phyloP scores from a whole-genome alignment of 2,888 invertebrate species.

The Drosophila siamana region DNA sequence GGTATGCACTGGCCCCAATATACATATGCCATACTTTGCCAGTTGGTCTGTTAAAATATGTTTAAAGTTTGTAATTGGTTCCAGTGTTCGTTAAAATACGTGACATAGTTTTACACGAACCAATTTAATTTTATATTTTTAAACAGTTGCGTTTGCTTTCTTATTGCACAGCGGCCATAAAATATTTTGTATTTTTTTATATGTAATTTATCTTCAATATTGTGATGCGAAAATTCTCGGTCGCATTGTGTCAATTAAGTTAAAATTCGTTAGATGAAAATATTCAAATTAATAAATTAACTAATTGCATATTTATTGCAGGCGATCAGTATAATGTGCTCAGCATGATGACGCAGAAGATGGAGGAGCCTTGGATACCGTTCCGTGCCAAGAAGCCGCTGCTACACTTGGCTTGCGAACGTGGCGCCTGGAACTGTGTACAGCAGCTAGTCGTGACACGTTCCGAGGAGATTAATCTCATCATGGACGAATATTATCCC shows the following conservation, averaged over 20 bases:
- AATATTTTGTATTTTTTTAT: no score
- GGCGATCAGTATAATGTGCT: slow-evolving; percentile 90
- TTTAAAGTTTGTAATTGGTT: no score
- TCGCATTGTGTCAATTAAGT: no score
- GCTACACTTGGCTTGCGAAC: slow-evolving; percentile 89
- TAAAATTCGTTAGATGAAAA: background rate
- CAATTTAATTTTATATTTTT: no score
- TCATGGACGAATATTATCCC: slow-evolving; percentile 92
- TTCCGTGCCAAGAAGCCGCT: slow-evolving; percentile 88
- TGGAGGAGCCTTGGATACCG: slow-evolving; percentile 89
- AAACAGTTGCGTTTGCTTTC: no score
- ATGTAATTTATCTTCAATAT: no score
- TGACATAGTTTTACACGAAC: no score
- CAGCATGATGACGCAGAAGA: slow-evolving; percentile 88
- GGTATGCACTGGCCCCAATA: slow-evolving; percentile 74
- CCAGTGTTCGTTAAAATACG: no score
- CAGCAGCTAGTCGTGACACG: slow-evolving; percentile 88
- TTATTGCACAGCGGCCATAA: no score
- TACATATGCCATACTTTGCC: no score
- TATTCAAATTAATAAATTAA: background rate
- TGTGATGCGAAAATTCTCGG: no score
- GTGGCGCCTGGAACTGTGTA: slow-evolving; percentile 90
- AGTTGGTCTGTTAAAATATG: no score
- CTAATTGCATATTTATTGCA: background rate
- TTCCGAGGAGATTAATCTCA: slow-evolving; percentile 89